Conservation (phyloP, 2,113 vertebrate species). For the Phrynosoma blainvillii region DNA sequence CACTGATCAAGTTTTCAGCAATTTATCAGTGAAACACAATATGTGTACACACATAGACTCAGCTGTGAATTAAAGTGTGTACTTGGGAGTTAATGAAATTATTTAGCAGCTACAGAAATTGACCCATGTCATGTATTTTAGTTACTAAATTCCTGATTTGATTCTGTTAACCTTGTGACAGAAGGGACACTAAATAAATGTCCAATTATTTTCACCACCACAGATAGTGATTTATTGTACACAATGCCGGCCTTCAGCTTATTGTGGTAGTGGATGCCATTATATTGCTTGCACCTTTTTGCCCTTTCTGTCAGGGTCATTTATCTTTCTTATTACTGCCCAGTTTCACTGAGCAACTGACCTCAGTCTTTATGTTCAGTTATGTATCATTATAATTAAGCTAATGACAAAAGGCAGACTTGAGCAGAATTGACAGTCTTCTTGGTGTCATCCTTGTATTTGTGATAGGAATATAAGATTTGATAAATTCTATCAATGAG, state of each 20-base stretch:
- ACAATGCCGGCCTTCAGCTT: conserved; percentile 1
- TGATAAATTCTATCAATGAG: too few relatives aligned
- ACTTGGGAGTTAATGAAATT: conserved; percentile 9
- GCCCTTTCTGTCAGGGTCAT: conserved; percentile 7
- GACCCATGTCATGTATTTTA: neutral
- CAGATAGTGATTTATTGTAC: conserved; percentile 14
- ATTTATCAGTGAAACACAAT: neutral
- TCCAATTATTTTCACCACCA: conserved; percentile 1
- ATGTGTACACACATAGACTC: neutral
- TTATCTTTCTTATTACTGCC: neutral
- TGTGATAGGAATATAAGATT: too few relatives aligned
- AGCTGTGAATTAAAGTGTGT: neutral
- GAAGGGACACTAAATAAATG: neutral
- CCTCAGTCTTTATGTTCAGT: neutral
- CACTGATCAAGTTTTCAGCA: neutral
- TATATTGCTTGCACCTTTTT: conserved; percentile 4
- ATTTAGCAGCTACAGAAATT: neutral
- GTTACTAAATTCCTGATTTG: conserved; percentile 18
- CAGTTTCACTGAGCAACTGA: conserved; percentile 5
- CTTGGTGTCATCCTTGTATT: neutral
- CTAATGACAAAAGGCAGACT: neutral
- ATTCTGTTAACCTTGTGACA: conserved; percentile 5
- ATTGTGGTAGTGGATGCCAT: neutral
- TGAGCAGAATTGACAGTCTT: neutral
- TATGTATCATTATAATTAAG: neutral